Evolutionary conservation across 2,113 vertebrate species (phyloP).

Genomic region (Vireo altiloquus): DNA sequence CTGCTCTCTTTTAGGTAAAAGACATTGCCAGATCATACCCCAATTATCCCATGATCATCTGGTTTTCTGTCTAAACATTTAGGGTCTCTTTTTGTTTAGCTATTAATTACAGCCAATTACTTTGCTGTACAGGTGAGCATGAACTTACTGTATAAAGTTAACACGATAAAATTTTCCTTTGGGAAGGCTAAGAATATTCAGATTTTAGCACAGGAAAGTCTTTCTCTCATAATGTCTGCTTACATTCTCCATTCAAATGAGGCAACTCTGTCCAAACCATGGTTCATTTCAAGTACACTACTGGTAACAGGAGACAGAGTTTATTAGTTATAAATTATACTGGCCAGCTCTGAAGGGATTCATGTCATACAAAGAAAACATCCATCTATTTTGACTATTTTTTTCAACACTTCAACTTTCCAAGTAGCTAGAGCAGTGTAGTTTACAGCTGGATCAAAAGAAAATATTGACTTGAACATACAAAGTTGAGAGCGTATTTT

Average conservation of each 20-base stretch:
- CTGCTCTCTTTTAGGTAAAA: neutral
- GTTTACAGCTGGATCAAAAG: neutral
- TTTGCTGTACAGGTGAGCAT: neutral
- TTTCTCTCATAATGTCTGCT: neutral
- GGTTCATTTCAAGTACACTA: neutral
- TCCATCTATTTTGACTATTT: neutral
- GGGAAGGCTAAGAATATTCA: neutral
- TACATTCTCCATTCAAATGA: neutral
- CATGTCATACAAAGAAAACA: neutral
- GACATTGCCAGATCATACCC: neutral
- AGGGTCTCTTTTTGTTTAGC: neutral
- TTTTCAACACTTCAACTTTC: conserved; percentile 1
- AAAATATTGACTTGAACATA: neutral
- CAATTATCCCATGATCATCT: neutral
- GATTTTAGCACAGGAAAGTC: neutral
- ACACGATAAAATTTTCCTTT: neutral
- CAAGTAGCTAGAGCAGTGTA: neutral
- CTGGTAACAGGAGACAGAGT: neutral
- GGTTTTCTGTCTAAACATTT: neutral
- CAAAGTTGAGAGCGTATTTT: neutral
- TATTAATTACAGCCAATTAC: neutral
- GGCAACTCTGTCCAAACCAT: neutral
- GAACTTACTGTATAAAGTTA: neutral
- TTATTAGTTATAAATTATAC: neutral
- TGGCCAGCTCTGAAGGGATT: neutral